Evolutionary conservation across 1,140 invertebrate species (phyloP), one percentile per base, ranked within the genome.

Genomic region (Apis mellifera): DNA sequence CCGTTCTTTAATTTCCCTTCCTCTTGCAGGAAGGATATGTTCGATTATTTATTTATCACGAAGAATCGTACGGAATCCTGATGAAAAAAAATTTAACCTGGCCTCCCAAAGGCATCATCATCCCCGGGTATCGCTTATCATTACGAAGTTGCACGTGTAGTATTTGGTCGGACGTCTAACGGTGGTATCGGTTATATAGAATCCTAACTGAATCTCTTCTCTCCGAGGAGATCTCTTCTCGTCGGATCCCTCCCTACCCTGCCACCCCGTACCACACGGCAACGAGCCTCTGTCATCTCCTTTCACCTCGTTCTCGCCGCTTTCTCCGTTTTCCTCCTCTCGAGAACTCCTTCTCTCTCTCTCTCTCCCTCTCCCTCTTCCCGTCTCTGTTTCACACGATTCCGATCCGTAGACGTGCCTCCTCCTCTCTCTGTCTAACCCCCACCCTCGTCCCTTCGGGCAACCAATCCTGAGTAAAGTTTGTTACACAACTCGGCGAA

Each of bases 401-500:
- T 9, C 26, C 8, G 65, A 21, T 59, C 21, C 42, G 21, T 55
- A 52, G 15, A 48, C n/a, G 11, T 13, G 12, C n/a, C 55, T 66
- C 52, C n/a, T n/a, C 76, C 78, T 81, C 78, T 65, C 42, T 62
- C 68, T 76, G 42, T 86, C 66, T 12, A n/a, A 15, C 69, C 55
- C 55, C 89, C 91, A 92, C 90, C 90, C 85, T 42, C 3, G 86
- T 91, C 91, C 92, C 92, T 91, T 91, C 90, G 88, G 91, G 92
- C 92, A 92, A 93, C 92, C 93, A 93, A 93, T 93, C 92, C 92
- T 86, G 90, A 93, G 92, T 91, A 93, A 93, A 93, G 93, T 93
- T 93, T 93, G 92, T 93, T 93, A 93, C 91, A 93, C 93, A 93
- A 93, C 92, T 93, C 90, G 91, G 89, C 84, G 92, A 93, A 93